phyloP scores from a whole-genome alignment of 2,888 invertebrate species.

The Cheiracanthium punctorium region DNA sequence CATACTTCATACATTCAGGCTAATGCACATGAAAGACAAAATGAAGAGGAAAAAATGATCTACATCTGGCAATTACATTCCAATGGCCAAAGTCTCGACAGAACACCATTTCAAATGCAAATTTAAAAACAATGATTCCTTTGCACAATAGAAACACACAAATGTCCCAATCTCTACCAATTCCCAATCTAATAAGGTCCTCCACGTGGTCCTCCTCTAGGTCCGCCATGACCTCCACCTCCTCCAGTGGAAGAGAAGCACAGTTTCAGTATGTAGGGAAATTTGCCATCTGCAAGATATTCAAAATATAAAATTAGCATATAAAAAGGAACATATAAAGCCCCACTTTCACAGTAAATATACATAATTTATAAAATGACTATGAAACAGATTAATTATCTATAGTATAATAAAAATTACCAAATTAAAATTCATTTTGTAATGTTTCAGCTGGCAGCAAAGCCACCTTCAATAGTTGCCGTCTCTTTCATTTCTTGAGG shows the following conservation, averaged over 20 bases:
- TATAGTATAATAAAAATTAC: no score
- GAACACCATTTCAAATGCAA: not conserved
- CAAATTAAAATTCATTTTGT: no score
- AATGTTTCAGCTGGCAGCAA: no score
- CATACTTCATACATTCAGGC: not conserved
- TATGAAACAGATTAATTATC: no score
- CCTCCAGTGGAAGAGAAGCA: conserved; percentile 90
- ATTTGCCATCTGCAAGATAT: conserved; percentile 93
- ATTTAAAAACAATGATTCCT: not conserved
- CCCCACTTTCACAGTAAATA: no score
- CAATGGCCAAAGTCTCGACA: not conserved
- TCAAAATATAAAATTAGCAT: no score
- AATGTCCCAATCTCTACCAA: not conserved
- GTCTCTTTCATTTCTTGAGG: no score
- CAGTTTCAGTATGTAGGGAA: conserved; percentile 98
- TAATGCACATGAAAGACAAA: not conserved
- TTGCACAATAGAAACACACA: not conserved
- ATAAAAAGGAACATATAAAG: no score
- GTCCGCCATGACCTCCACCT: conserved; percentile 36
- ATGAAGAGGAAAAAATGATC: not conserved
- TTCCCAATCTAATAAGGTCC: not conserved
- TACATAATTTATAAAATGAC: no score
- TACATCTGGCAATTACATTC: not conserved
- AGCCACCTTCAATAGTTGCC: no score
- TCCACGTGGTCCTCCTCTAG: not conserved